Conservation (phyloP, 2,888 invertebrate species). For the Ichneumon xanthorius region DNA sequence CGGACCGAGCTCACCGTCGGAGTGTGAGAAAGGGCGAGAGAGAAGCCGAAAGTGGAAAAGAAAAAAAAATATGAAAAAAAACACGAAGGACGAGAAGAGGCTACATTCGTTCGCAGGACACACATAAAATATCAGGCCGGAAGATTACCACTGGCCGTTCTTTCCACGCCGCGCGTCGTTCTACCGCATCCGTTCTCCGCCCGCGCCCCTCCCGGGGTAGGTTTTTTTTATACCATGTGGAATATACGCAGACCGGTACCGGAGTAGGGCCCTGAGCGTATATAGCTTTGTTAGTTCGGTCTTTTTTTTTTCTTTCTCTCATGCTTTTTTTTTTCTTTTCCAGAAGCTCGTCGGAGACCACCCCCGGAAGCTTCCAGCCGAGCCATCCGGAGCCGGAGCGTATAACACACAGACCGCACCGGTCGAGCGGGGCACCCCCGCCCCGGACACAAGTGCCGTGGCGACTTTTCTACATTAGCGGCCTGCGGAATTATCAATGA, state of each 20-base stretch:
- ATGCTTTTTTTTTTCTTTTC: constrained; percentile 62
- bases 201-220: constrained; percentile 76
- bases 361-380: constrained; percentile 62
- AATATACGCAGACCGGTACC: constrained; percentile 74
- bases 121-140: constrained; percentile 83
- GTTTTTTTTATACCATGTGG: constrained; percentile 77
- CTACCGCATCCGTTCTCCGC: constrained; percentile 73
- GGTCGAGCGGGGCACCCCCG: constrained; percentile 26
- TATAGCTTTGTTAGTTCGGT: constrained; percentile 78
- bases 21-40: constrained; percentile 28
- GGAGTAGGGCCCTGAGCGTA: constrained; percentile 65
- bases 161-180: constrained; percentile 68
- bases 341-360: constrained; percentile 55
- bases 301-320: constrained; percentile 24
- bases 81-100: constrained; percentile 47
- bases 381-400: constrained; percentile 31
- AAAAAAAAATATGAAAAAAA: constrained; percentile 16
- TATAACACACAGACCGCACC: constrained; percentile 49
- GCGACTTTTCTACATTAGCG: constrained; percentile 70
- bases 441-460: constrained; percentile 66
- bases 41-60: constrained; percentile 23
- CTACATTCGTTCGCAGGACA: constrained; percentile 74
- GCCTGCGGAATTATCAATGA: constrained; percentile 71
- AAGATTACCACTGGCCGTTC: constrained; percentile 80
- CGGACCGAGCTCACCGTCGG: constrained; percentile 60